Evolutionary conservation across 37 sponge, comb jelly and placozoan genomes (phyloP).

Genomic region (Beroe ovata): DNA sequence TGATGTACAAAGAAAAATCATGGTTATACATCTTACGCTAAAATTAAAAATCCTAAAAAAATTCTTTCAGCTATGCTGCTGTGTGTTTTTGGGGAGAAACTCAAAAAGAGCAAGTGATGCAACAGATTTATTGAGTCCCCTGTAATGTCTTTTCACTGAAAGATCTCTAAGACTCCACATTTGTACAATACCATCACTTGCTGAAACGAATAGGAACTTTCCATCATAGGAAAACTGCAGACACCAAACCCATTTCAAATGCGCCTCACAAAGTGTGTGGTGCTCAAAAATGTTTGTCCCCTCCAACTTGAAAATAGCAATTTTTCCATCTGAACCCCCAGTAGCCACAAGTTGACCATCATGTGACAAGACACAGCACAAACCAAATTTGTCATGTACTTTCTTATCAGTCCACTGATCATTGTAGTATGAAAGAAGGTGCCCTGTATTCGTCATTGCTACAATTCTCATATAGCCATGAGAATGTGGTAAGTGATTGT

Average conservation of each 20-base stretch:
- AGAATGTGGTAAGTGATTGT: background rate
- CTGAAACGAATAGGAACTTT: background rate
- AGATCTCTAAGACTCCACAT: conserved; percentile 43
- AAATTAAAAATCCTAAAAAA: background rate
- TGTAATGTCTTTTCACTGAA: background rate
- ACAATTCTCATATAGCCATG: conserved; percentile 21
- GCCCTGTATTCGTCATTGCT: conserved; percentile 36
- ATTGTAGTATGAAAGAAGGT: background rate
- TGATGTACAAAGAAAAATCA: background rate
- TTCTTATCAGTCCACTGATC: conserved; percentile 37
- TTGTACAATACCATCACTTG: conserved; percentile 58
- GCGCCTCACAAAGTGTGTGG: background rate
- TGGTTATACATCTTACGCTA: background rate
- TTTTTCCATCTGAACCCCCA: conserved; percentile 55
- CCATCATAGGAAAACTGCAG: conserved; percentile 39
- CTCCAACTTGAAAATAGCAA: conserved; percentile 19
- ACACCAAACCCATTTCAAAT: conserved; percentile 51
- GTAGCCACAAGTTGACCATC: conserved; percentile 49
- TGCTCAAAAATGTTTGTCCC: background rate
- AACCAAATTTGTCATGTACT: conserved; percentile 34
- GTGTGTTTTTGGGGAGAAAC: conserved; percentile 30
- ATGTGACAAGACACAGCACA: conserved; percentile 29
- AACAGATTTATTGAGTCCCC: conserved; percentile 58
- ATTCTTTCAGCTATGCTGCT: background rate
- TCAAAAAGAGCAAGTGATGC: conserved; percentile 33